Evolutionary conservation across 2,113 vertebrate genomes (phyloP), one percentile per base, ranked within the genome.

Genomic region (Ochotona princeps): DNA sequence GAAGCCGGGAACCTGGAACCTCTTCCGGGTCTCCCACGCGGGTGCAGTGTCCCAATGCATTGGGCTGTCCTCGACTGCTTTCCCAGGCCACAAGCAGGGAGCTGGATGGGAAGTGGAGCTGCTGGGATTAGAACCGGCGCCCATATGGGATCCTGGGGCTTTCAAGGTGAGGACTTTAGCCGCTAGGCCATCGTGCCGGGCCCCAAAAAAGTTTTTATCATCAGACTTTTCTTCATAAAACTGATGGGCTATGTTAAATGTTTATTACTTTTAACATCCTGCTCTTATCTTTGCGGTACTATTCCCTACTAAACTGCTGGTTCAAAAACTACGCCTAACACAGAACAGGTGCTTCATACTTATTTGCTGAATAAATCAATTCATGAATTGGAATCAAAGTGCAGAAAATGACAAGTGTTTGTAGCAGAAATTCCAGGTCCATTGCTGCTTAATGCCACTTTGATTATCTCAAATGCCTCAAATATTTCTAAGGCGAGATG

Each of bases 341-440:
- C 12, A 69, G 72, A 87, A 38, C 1, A 44, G 32, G 60, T 35
- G 5, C 23, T 79, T 65, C n/a, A 86, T 57, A 74, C 66, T 57
- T 72, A 79, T 63, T 86, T 76, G 28, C 26, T 93, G 66, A 86
- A 80, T 82, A 80, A 83, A 72, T 89, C 44, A 91, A 65, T 78
- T 67, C 86, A 80, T 12, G 80, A 67, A 75, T 35, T 15, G 28
- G 20, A 78, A 10, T 83, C 38, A 63, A 79, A 87, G 76, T 51
- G 23, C 23, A 89, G 66, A 51, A 79, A 79, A 83, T 60, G 13
- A 28, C 11, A 65, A 57, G 10, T 61, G 12, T 57, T 89, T 83
- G 12, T 51, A 78, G 15, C 51, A 75, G 49, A 67, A 76, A 82
- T 67, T 4, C 8, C 26, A 89, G 35, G 23, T 72, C 21, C 54